Evolutionary conservation across 1,140 invertebrate species (phyloP), one percentile per base, ranked within the genome.

Genomic region (Eupeodes corollae): DNA sequence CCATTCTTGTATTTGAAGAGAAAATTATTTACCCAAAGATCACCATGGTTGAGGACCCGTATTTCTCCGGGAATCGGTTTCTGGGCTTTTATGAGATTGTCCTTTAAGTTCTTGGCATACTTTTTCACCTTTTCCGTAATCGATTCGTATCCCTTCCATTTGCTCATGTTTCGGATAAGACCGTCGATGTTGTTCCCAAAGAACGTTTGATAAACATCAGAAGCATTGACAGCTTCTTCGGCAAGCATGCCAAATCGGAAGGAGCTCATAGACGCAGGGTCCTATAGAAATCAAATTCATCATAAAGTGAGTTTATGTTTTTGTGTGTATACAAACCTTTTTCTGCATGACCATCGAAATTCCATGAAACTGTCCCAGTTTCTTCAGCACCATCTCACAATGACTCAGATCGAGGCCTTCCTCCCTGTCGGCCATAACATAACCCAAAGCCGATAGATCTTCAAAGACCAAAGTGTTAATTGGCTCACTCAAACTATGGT

Each of bases 11-110:
- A 80, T 26, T 71, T 71, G 55, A 83, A 82, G 33, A 83, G 55
- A 61, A 82, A 75, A 47, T 83, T 83, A 52, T 81, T 82, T 0
- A 76, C 66, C 79, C 79, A 83, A 2, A 72, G 66, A 56, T 83
- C 81, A 11, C 79, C 80, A 46, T 83, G 81, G 54, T 75, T 78
- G 3, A 83, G 60, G 2, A 81, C 78, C 38, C 72, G 70, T 49
- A 55, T 47, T 46, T 52, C 8, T 32, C 51, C 26, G 15, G 54
- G 46, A 9, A 51, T 38, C 6, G 52, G 59, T 5, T 53, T 52
- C 32, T 62, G 61, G 6, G 52, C 52, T 8, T 52, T 49, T 14
- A 54, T 49, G 6, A 63, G 42, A 31, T 64, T 48, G 2, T 40
- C 32, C 0, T 51, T 50, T 13, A 45, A 43, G 10, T 47, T 60